Percentiles rank a stretch among this genome's conserved stretches.
These are phyloP conservation scores for Neopelma chrysocephalum DNA, from an alignment of 2,797 vertebrate species.

Conservation along the genomic window DNA sequence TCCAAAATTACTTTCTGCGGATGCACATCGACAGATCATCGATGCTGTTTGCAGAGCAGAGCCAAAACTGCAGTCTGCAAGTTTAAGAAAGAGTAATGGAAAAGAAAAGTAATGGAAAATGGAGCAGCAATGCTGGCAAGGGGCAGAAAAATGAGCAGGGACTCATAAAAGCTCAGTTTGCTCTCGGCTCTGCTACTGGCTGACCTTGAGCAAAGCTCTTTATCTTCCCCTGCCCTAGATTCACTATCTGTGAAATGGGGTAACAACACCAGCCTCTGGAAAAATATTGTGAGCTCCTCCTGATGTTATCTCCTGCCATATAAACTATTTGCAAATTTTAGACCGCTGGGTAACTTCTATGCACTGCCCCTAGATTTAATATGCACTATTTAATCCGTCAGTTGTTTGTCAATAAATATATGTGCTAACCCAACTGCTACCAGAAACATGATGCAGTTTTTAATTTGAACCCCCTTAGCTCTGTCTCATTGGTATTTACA, in stretches of 20 bases:
- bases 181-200: background rate
- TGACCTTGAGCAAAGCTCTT: constrained; percentile 49
- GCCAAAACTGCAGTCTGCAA: constrained; percentile 1
- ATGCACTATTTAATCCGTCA: background rate
- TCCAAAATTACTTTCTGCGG: background rate
- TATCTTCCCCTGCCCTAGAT: constrained; percentile 17
- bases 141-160: constrained; percentile 5
- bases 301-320: background rate
- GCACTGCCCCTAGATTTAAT: background rate
- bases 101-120: constrained; percentile 55
- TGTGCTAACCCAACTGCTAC: background rate
- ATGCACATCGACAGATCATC: constrained; percentile 34
- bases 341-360: background rate
- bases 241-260: background rate
- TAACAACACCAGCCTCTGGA: background rate
- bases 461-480: background rate
- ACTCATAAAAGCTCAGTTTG: background rate
- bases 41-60: background rate
- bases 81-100: constrained; percentile 33
- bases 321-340: background rate
- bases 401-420: background rate
- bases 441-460: background rate
- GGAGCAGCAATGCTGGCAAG: constrained; percentile 22
- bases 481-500: background rate
- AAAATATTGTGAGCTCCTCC: background rate